A percentile compares a stretch with the other conserved stretches of the same genome.
These are phyloP conservation scores for Stylophora pistillata DNA, from an alignment of 64 coral and sea anemone genomes.

Conservation along the genomic window DNA sequence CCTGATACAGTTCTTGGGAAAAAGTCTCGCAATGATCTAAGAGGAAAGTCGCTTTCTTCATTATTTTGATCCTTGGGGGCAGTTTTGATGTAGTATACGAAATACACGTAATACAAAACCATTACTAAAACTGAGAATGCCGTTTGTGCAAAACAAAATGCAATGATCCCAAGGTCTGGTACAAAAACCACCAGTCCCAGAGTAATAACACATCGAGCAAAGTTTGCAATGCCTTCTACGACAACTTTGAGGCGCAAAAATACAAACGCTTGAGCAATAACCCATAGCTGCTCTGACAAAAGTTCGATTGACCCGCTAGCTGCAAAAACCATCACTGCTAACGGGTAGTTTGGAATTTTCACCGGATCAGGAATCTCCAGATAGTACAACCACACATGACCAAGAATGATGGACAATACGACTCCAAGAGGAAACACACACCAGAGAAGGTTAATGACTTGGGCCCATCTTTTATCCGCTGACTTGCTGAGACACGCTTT, in stretches of 20 bases:
- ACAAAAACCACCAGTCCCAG: conserved; percentile 68
- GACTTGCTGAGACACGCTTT: conserved; percentile 94
- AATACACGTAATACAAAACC: conserved; percentile 83
- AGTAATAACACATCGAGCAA: conserved; percentile 84
- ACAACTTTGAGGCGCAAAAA: conserved; percentile 96
- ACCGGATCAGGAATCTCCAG: conserved; percentile 70
- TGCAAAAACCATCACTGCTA: conserved; percentile 77
- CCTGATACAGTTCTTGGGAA: conserved; percentile 54
- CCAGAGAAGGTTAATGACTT: conserved; percentile 97
- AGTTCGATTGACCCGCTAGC: conserved; percentile 73
- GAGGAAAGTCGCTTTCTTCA: conserved; percentile 64
- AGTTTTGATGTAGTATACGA: conserved; percentile 56
- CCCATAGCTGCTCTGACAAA: conserved; percentile 93
- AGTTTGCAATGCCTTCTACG: conserved; percentile 95
- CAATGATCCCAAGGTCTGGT: conserved; percentile 80
- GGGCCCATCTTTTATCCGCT: conserved; percentile 70
- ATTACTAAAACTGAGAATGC: conserved; percentile 78
- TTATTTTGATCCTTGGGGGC: background rate
- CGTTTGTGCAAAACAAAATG: conserved; percentile 91
- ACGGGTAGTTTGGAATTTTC: conserved; percentile 73
- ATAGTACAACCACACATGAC: conserved; percentile 80
- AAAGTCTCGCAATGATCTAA: conserved; percentile 71
- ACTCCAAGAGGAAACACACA: conserved; percentile 86
- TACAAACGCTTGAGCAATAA: conserved; percentile 84
- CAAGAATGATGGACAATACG: conserved; percentile 53